Base-by-base conservation (phyloP, 2,888 invertebrate species). In the Tridacna crocea region DNA sequence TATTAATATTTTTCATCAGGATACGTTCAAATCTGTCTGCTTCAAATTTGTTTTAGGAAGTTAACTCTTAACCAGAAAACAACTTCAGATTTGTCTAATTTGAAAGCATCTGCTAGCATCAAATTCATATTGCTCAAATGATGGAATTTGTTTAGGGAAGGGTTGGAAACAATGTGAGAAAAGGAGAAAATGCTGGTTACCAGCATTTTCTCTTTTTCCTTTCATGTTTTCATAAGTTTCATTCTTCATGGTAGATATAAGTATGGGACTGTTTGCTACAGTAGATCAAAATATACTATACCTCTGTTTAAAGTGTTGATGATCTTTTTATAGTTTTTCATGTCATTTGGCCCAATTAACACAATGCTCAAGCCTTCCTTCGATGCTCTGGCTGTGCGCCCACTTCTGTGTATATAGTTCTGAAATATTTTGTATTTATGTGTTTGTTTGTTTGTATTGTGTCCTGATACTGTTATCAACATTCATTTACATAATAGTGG, bases 381-480 rank as follows among this genome's bases (percentile, higher is more conserved):
- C 77, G 96, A 96, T 0, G 98, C 99, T 75, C 99, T 95, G 0
- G 99, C 99, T 0, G 99, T 99, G 77, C 99, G 96, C 0, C 99
- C 99, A 92, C 99, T 98, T 82, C 99, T 96, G 94, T 99, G 99
- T 0, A 99, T 97, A 94, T 99, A 99, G 93, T 97, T 97, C 97
- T 97, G 90, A 46, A 66, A 66, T 66, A 55, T 19, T 19, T 2
- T 55, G 55, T 2, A 19, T 55, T 17, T 17, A 51, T 51, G 51
- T 13, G 51, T 13, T 13, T 17, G 17, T 51, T 51, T 51, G 12
- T 51, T 6, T 55, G n/a, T n/a, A 55, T n/a, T 4, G 36, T 36
- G 36, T 36, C 8, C n/a, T 36, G 8, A 36, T 8, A 36, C 36
- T 36, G 2, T 36, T n/a, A 4, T 36, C 36, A 36, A 36, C 36